Percentiles rank a stretch among this genome's conserved stretches.
Evolutionary conservation across 2,113 vertebrate species (phyloP).

Genomic region (Microcebus griseorufus): DNA sequence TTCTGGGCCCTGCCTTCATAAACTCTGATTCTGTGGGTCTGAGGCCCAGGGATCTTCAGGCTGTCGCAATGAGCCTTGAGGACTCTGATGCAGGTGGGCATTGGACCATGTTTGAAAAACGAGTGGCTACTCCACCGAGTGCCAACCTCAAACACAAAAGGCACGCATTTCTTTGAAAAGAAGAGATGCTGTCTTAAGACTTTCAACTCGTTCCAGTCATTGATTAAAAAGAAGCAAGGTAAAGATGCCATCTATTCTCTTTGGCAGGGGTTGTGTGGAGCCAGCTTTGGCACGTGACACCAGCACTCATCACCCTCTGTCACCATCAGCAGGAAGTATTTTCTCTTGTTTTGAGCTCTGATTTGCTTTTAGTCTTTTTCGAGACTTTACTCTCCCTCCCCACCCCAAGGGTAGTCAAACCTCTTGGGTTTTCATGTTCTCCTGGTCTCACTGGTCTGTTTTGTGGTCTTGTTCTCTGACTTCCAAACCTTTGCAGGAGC

Average conservation of each 20-base stretch:
- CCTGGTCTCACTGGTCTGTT: not conserved
- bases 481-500: not conserved
- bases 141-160: not conserved
- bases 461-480: not conserved
- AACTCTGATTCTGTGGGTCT: not conserved
- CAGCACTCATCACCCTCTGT: accelerated
- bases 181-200: not conserved
- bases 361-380: not conserved
- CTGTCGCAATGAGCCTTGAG: not conserved
- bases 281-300: not conserved
- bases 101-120: not conserved
- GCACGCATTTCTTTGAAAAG: not conserved
- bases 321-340: not conserved
- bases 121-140: not conserved
- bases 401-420: not conserved
- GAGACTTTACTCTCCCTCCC: not conserved
- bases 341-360: not conserved
- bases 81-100: not conserved
- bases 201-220: not conserved
- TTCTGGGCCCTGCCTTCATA: not conserved
- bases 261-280: not conserved
- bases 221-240: not conserved
- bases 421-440: not conserved
- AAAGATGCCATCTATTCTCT: not conserved
- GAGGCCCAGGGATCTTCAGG: not conserved